phyloP scores from a whole-genome alignment of 1,140 invertebrate genomes.

The Drosophila insularis region DNA sequence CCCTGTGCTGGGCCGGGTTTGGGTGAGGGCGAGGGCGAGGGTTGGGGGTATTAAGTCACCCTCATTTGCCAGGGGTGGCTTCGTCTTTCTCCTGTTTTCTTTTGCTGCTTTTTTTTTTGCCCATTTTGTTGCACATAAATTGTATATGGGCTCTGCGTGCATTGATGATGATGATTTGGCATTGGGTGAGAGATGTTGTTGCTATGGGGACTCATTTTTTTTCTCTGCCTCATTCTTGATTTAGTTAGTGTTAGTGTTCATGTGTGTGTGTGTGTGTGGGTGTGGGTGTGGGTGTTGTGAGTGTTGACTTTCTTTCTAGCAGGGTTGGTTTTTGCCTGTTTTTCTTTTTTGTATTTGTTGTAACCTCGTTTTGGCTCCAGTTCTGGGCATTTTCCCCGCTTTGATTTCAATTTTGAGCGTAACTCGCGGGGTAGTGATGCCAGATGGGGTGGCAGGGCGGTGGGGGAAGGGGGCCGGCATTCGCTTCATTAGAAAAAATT shows the following conservation, averaged over 20 bases:
- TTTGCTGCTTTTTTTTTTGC: slow-evolving; percentile 27
- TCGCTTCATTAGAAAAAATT: slow-evolving; percentile 69
- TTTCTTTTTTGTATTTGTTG: slow-evolving; percentile 14
- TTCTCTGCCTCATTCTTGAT: slow-evolving; percentile 33
- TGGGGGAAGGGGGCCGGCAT: too few species aligned
- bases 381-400: slow-evolving; percentile 55
- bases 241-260: slow-evolving; percentile 26
- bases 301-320: background rate
- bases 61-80: slow-evolving; percentile 61
- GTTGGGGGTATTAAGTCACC: slow-evolving; percentile 59
- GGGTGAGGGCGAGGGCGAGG: background rate
- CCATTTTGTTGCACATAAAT: slow-evolving; percentile 44
- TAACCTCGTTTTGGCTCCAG: slow-evolving; percentile 14
- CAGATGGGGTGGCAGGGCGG: too few species aligned
- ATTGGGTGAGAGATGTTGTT: slow-evolving; percentile 71
- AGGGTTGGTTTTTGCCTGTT: background rate
- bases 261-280: background rate
- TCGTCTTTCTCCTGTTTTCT: slow-evolving; percentile 42
- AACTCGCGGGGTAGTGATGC: slow-evolving; percentile 36
- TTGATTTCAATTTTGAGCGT: slow-evolving; percentile 45
- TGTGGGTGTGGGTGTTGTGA: background rate
- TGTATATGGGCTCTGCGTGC: slow-evolving; percentile 40
- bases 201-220: slow-evolving; percentile 43
- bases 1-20: slow-evolving; percentile 1
- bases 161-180: slow-evolving; percentile 40